Base-by-base conservation (phyloP, 2,113 vertebrate genomes). In the Ammodytes marinus region DNA sequence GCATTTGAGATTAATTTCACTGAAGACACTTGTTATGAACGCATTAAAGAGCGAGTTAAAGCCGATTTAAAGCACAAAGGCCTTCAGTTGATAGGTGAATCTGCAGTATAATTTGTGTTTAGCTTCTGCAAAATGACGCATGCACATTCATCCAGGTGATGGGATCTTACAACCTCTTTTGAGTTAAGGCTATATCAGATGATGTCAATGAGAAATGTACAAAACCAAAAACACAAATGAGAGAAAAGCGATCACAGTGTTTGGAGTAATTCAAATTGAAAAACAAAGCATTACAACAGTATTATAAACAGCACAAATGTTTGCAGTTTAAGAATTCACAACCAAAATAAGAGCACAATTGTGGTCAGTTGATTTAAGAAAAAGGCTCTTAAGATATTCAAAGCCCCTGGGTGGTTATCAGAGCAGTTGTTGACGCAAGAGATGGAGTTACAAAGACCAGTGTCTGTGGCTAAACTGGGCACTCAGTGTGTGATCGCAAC, bases 391-490 rank as follows among this genome's bases (percentile, higher is more conserved):
- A 49, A 88, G 79, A 84, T 79, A 82, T 86, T 86, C 47, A 83
- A 87, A 89, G 74, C 67, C 58, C 53, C 61, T 77, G 42, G 69
- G 67, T 86, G 79, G 27, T 84, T 79, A 85, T 86, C 76, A 77
- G 70, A 43, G 53, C 55, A 27, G 11, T 59, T 87, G 90, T 84
- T 93, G 86, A 92, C 76, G 70, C 49, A 86, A 74, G 52, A 77
- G 61, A 65, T 45, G 68, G 46, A 83, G 71, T 67, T 82, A 77
- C 74, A 82, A 88, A 85, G 86, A 79, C 53, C 46, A 11, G 76
- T 75, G 79, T 85, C 91, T 88, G 85, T 65, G 68, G 72, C 57
- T 87, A 82, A 85, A 85, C 83, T 75, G 72, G 63, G 58, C 42
- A 43, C 75, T 70, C 89, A 72, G 59, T 86, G 74, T 69, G 72